Conservation (phyloP, 2,113 vertebrate genomes). For the Oncorhynchus nerka region DNA sequence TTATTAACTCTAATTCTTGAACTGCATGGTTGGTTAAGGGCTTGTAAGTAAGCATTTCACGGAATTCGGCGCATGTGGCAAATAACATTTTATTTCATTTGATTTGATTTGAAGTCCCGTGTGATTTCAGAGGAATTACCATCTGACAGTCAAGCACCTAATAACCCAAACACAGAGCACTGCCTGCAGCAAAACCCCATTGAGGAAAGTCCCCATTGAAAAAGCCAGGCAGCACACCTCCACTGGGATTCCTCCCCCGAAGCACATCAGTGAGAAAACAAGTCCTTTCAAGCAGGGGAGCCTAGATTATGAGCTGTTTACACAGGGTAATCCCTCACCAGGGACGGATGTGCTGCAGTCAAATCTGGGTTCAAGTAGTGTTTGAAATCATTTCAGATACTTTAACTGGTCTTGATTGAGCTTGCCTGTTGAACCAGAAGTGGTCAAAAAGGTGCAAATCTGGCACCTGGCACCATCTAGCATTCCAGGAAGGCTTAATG, state of each 20-base stretch:
- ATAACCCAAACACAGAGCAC: neutral
- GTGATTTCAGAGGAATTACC: neutral
- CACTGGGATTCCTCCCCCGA: neutral
- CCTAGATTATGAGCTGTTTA: constrained; percentile 7
- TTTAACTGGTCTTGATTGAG: too few relatives aligned
- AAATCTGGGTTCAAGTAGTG: neutral
- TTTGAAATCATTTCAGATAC: too few relatives aligned
- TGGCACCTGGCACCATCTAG: too few relatives aligned
- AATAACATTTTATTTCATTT: too few relatives aligned
- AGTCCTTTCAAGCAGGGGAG: neutral
- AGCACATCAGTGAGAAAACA: neutral
- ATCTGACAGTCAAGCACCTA: neutral
- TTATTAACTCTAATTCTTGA: too few relatives aligned
- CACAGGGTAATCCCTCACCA: neutral
- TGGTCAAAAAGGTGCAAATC: too few relatives aligned
- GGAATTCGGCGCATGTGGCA: too few relatives aligned
- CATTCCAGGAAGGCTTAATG: too few relatives aligned
- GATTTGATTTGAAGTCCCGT: neutral
- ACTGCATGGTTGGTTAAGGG: too few relatives aligned
- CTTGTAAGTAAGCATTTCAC: too few relatives aligned
- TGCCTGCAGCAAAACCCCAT: neutral
- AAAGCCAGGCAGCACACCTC: neutral
- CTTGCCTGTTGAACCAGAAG: too few relatives aligned
- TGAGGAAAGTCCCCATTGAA: constrained; percentile 7
- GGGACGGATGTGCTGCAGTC: neutral